Evolutionary conservation across 1,140 invertebrate genomes (phyloP).

Genomic region (Papilio glaucus): DNA sequence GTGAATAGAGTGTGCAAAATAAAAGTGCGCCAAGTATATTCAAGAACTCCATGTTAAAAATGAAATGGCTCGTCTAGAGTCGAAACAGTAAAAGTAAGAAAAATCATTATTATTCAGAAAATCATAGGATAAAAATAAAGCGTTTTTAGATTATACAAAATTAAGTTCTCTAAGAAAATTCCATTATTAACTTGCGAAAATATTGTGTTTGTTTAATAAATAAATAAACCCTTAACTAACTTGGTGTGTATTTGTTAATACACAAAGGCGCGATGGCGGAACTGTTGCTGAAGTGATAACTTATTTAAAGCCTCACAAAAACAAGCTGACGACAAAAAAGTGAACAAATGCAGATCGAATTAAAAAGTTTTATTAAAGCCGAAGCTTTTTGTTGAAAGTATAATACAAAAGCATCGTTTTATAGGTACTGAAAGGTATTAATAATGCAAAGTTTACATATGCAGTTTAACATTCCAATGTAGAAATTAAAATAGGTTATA

Average conservation of each 20-base stretch:
- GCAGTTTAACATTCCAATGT: background rate
- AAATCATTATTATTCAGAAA: no score
- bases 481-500: background rate
- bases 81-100: no score
- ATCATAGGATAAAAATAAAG: no score
- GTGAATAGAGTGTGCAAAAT: no score
- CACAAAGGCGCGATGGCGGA: constrained; percentile 27
- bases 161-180: no score
- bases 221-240: constrained; percentile 9
- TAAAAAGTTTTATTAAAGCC: constrained; percentile 29
- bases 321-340: constrained; percentile 36
- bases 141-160: no score
- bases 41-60: no score
- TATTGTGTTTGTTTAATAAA: background rate
- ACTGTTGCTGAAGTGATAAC: constrained; percentile 33
- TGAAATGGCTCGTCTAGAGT: no score
- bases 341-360: constrained; percentile 35
- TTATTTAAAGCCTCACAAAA: constrained; percentile 36
- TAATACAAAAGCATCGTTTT: background rate
- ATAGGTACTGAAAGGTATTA: constrained; percentile 3
- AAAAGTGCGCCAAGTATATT: no score
- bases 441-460: constrained; percentile 7
- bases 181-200: background rate
- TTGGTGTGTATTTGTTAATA: constrained; percentile 1
- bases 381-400: constrained; percentile 31